A percentile compares a stretch with the other conserved stretches of the same genome.
phyloP scores from a whole-genome alignment of 2,113 vertebrate genomes.

The Brevimyrus niger region DNA sequence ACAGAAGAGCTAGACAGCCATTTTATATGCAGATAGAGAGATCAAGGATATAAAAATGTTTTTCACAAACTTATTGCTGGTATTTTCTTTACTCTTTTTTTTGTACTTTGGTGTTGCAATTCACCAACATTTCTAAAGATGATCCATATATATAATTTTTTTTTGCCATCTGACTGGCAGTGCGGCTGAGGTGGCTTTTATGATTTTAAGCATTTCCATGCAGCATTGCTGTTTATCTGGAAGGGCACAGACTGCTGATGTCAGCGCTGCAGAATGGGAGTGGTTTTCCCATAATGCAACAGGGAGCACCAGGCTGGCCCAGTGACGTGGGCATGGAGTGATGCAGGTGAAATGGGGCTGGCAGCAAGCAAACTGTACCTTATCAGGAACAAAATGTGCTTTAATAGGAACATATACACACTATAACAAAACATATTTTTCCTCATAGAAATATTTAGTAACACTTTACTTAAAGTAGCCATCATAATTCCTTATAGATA shows the following conservation, averaged over 20 bases:
- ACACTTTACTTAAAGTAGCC: no score
- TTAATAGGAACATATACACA: background rate
- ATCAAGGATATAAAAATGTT: background rate
- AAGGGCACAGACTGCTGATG: background rate
- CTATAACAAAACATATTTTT: background rate
- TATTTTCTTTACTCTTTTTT: background rate
- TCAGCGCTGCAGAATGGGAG: no score
- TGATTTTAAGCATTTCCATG: background rate
- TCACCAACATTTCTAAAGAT: background rate
- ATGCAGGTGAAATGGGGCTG: background rate
- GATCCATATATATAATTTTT: background rate
- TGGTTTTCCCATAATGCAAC: background rate
- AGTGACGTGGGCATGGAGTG: background rate
- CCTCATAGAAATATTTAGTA: background rate
- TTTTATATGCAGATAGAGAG: background rate
- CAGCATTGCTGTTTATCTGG: background rate
- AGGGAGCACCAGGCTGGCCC: background rate
- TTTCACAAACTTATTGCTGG: background rate
- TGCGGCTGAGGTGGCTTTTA: background rate
- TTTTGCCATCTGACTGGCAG: background rate
- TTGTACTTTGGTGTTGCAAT: background rate
- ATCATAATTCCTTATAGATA: no score
- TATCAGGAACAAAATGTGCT: background rate
- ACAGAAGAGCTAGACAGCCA: background rate
- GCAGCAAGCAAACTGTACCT: background rate